Evolutionary conservation across 2,888 invertebrate genomes (phyloP).

Genomic region (Tinea pellionella): DNA sequence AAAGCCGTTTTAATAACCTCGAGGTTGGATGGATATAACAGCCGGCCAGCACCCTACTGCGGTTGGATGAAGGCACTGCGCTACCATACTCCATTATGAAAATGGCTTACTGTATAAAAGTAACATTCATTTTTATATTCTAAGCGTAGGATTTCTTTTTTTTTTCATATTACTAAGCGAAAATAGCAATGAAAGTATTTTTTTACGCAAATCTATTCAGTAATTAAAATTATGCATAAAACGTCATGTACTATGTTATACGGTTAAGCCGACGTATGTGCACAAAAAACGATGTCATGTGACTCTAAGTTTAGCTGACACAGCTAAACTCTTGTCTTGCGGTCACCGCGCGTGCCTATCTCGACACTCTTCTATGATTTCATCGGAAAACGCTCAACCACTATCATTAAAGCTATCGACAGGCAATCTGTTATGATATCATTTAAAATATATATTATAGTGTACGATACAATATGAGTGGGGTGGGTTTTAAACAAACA

Average conservation of each 20-base stretch:
- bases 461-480: neutral
- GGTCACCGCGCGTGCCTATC: constrained; percentile 57
- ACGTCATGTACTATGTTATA: too few relatives aligned
- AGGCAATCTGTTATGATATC: neutral
- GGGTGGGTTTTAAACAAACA: neutral
- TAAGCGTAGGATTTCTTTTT: constrained; percentile 31
- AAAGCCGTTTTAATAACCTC: constrained; percentile 21
- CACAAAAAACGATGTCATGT: neutral
- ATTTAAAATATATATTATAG: neutral
- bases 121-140: constrained; percentile 58
- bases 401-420: constrained; percentile 1
- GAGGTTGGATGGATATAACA: constrained; percentile 18
- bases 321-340: neutral
- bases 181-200: constrained; percentile 27
- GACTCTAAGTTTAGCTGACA: neutral
- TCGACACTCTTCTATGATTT: constrained; percentile 47
- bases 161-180: constrained; percentile 35
- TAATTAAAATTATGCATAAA: neutral
- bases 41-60: constrained; percentile 18
- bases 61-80: constrained; percentile 46
- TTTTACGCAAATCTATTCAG: neutral
- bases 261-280: too few relatives aligned
- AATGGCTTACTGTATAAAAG: constrained; percentile 46
- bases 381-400: constrained; percentile 24
- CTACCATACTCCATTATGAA: constrained; percentile 59